A percentile compares a stretch with the other conserved stretches of the same genome.
These are phyloP conservation scores for Mobula birostris DNA, from an alignment of 2,113 vertebrate species.

Conservation along the genomic window DNA sequence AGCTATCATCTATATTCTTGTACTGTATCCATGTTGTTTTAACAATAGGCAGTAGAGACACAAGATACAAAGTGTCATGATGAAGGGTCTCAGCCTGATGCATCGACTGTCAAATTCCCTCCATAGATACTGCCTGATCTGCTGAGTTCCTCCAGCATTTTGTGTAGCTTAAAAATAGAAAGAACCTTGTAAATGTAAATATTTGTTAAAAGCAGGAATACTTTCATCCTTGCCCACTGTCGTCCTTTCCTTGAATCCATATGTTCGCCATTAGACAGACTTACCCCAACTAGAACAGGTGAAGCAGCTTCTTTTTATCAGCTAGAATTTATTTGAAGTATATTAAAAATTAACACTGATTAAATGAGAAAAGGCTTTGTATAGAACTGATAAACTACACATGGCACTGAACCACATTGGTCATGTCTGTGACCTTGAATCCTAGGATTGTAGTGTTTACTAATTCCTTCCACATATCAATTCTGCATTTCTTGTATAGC, in stretches of 20 bases:
- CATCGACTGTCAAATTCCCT: too few species aligned
- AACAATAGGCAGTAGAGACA: too few species aligned
- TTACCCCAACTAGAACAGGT: not conserved
- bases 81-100: too few species aligned
- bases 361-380: not conserved
- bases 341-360: not conserved
- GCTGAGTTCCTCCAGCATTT: too few species aligned
- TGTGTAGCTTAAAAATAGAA: not conserved
- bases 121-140: too few species aligned
- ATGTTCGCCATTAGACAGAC: not conserved
- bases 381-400: not conserved
- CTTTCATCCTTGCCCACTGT: not conserved
- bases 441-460: not conserved
- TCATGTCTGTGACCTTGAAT: slow-evolving; percentile 14
- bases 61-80: too few species aligned
- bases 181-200: not conserved
- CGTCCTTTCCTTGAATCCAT: not conserved
- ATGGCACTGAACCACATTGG: not conserved
- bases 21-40: too few species aligned
- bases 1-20: too few species aligned
- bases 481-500: not conserved
- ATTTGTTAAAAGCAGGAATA: not conserved
- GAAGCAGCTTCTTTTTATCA: not conserved
- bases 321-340: not conserved
- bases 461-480: not conserved